Evolutionary conservation across 2,888 invertebrate species (phyloP).

Genomic region (Drosophila flavopinicola): DNA sequence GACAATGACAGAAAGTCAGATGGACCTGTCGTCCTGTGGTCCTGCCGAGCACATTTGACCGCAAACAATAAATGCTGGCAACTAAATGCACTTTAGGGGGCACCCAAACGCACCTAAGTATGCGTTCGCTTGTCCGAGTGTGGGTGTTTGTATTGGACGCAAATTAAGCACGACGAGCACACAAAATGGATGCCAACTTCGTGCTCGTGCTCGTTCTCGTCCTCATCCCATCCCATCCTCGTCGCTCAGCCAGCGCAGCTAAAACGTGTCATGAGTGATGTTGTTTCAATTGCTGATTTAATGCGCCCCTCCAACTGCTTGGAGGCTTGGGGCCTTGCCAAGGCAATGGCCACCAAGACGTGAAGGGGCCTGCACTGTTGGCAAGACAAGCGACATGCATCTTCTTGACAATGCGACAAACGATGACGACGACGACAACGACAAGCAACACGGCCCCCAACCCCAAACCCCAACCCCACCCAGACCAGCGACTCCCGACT

Average conservation of each 20-base stretch:
- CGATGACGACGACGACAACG: conserved; percentile 76
- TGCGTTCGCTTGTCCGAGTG: conserved; percentile 2
- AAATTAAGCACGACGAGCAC: conserved; percentile 77
- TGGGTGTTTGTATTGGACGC: conserved; percentile 53
- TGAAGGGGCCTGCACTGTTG: conserved; percentile 54
- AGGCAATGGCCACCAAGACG: conserved; percentile 22
- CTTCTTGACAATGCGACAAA: conserved; percentile 81
- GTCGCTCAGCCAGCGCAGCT: conserved; percentile 51
- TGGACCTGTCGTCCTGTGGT: conserved; percentile 36
- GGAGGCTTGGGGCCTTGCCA: conserved; percentile 38
- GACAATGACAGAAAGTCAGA: conserved; percentile 61
- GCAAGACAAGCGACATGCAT: conserved; percentile 79
- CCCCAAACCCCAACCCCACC: neutral
- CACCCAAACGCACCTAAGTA: conserved; percentile 31
- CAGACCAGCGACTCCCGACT: neutral
- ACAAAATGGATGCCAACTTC: conserved; percentile 60
- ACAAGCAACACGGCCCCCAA: conserved; percentile 56
- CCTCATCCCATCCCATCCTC: conserved; percentile 12
- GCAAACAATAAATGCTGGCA: conserved; percentile 80
- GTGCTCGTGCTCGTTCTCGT: conserved; percentile 23
- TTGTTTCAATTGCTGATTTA: conserved; percentile 81
- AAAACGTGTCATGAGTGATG: conserved; percentile 81
- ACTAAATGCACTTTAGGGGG: conserved; percentile 80
- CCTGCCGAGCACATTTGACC: conserved; percentile 70
- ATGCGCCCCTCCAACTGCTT: conserved; percentile 64